phyloP scores from a whole-genome alignment of 2,888 invertebrate genomes.

The Rhodophaea formosa region DNA sequence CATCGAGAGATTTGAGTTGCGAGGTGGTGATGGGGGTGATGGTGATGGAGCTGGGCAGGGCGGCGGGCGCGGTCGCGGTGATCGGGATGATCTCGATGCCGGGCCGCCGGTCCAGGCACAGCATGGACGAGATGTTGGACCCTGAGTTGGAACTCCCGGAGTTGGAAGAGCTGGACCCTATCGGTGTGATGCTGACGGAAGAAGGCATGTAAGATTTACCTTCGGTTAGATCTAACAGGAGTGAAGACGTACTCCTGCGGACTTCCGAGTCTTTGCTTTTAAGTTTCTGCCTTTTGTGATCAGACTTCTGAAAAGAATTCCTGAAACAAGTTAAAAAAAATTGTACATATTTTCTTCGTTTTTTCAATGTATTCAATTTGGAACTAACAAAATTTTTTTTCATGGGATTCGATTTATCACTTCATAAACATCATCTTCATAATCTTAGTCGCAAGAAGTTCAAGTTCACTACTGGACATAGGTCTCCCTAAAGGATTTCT shows the following conservation, averaged over 20 bases:
- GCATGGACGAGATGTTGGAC: conserved; percentile 79
- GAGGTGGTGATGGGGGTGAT: conserved; percentile 89
- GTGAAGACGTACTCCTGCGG: conserved; percentile 66
- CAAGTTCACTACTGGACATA: too few relatives aligned
- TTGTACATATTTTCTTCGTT: too few relatives aligned
- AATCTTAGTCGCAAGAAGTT: too few relatives aligned
- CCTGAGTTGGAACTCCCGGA: conserved; percentile 84
- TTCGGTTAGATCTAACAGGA: conserved; percentile 79
- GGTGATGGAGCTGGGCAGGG: conserved; percentile 90
- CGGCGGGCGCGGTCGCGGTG: conserved; percentile 82
- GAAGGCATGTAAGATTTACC: conserved; percentile 77
- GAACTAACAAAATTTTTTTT: too few relatives aligned
- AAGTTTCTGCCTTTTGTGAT: conserved; percentile 82
- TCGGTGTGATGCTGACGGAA: conserved; percentile 77
- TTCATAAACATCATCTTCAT: too few relatives aligned
- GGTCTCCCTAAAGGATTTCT: too few relatives aligned
- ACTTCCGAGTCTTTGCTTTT: conserved; percentile 80
- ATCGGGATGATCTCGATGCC: conserved; percentile 94
- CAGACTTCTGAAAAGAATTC: conserved; percentile 81
- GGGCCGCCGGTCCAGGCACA: conserved; percentile 85
- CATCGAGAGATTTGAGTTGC: conserved; percentile 75
- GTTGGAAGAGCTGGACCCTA: conserved; percentile 74
- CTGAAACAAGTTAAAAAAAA: conserved; percentile 49
- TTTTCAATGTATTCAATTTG: too few relatives aligned
- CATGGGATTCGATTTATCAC: too few relatives aligned